These are phyloP conservation scores for Galeruca laticollis DNA, from an alignment of 2,888 invertebrate genomes.

Conservation along the genomic window DNA sequence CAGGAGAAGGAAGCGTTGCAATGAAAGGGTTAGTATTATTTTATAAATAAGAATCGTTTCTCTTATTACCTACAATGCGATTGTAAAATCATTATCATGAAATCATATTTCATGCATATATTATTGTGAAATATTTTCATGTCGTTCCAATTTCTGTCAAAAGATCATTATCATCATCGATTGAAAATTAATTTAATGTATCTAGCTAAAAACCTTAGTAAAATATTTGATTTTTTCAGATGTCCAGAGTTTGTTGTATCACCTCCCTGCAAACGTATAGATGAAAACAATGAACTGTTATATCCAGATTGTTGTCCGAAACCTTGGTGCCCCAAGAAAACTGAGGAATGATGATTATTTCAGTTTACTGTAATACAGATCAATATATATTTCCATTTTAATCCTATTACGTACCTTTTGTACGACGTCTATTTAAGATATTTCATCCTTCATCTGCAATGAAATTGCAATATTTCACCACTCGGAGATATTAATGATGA, in stretches of 20 bases:
- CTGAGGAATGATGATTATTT: background rate
- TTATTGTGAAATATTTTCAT: no score
- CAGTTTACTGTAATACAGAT: background rate
- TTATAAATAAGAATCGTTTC: no score
- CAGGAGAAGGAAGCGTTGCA: background rate
- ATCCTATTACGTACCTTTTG: background rate
- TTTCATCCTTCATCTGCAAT: no score
- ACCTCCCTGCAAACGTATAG: background rate
- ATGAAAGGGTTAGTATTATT: background rate
- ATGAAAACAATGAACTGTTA: background rate
- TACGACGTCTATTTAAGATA: no score
- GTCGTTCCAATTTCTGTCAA: background rate
- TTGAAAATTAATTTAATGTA: no score
- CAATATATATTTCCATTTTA: background rate
- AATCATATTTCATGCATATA: no score
- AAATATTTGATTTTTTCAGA: background rate
- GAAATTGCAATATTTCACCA: no score
- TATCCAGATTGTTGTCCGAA: slow-evolving; percentile 3
- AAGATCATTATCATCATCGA: no score
- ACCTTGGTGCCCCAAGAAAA: background rate
- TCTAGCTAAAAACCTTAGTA: no score
- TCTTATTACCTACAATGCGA: no score
- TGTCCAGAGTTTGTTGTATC: background rate
- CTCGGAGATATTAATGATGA: no score
- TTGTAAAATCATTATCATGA: no score